These are phyloP conservation scores for Amphiura filiformis DNA, from an alignment of 35 echinoderm and acorn worm species.

Conservation along the genomic window DNA sequence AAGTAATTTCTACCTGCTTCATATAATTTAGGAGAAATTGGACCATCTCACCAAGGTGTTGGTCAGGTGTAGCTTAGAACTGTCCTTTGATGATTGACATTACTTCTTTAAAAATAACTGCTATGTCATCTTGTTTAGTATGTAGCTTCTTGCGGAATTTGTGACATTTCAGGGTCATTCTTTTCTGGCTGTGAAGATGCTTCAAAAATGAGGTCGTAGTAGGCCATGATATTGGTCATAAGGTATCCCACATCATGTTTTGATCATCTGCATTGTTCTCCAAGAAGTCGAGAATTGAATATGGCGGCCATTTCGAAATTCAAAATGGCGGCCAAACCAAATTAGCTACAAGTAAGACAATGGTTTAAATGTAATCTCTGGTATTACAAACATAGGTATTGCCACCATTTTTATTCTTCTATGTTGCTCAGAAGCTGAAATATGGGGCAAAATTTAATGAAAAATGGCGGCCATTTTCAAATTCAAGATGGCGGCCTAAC, in stretches of 20 bases:
- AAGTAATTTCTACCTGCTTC: no score
- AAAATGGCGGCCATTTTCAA: no score
- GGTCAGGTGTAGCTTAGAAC: no score
- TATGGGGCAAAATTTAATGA: no score
- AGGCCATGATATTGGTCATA: constrained; percentile 45
- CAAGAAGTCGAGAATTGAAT: constrained; percentile 5
- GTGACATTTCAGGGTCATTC: neutral
- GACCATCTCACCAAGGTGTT: constrained; percentile 16
- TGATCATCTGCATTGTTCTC: constrained; percentile 14
- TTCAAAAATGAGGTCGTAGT: constrained; percentile 38
- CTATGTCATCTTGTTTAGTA: constrained; percentile 1
- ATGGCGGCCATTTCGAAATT: neutral
- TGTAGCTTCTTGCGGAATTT: constrained; percentile 16
- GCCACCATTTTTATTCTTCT: no score
- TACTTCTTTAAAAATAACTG: constrained; percentile 22
- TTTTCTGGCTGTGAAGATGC: constrained; percentile 11
- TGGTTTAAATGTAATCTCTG: no score
- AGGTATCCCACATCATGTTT: constrained; percentile 29
- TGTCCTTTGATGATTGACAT: constrained; percentile 12
- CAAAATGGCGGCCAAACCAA: no score
- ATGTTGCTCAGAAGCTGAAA: no score
- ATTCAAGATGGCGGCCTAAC: no score
- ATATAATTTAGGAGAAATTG: no score
- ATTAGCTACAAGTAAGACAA: no score
- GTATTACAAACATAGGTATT: no score